Evolutionary conservation across 2,888 invertebrate species (phyloP).

Genomic region (Trachelus stipa): DNA sequence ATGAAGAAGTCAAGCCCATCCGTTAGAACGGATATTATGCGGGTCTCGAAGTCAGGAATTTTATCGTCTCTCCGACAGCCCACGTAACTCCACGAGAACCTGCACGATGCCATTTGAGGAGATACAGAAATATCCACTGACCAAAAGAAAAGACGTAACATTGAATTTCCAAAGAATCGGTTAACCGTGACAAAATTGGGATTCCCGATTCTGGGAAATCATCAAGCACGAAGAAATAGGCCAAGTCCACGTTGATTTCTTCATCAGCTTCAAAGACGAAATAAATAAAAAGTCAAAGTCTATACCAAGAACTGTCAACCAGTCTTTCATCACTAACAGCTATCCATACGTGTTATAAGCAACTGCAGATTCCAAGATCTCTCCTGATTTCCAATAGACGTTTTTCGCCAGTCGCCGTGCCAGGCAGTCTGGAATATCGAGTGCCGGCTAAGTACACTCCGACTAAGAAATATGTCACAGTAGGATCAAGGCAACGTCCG

Average conservation of each 20-base stretch:
- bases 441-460: not conserved
- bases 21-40: not conserved
- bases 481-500: not conserved
- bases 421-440: slow-evolving; percentile 49
- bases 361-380: not conserved
- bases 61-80: not conserved
- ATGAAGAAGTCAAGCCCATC: not conserved
- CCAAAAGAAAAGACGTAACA: not conserved
- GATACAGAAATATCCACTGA: not conserved
- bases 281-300: slow-evolving; percentile 22
- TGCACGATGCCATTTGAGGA: not conserved
- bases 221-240: slow-evolving; percentile 2
- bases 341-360: not conserved
- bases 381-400: slow-evolving; percentile 7
- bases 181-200: not conserved
- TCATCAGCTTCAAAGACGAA: slow-evolving; percentile 26
- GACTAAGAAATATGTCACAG: not conserved
- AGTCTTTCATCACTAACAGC: not conserved
- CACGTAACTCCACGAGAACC: not conserved
- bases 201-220: not conserved
- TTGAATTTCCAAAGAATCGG: not conserved
- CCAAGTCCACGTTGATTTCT: slow-evolving; percentile 29
- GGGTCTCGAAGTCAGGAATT: not conserved
- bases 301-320: not conserved
- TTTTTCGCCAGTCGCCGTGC: slow-evolving; percentile 37